Evolutionary conservation across 2,797 vertebrate genomes (phyloP), one percentile per base, ranked within the genome.

Genomic region (Tenualosa ilisha): DNA sequence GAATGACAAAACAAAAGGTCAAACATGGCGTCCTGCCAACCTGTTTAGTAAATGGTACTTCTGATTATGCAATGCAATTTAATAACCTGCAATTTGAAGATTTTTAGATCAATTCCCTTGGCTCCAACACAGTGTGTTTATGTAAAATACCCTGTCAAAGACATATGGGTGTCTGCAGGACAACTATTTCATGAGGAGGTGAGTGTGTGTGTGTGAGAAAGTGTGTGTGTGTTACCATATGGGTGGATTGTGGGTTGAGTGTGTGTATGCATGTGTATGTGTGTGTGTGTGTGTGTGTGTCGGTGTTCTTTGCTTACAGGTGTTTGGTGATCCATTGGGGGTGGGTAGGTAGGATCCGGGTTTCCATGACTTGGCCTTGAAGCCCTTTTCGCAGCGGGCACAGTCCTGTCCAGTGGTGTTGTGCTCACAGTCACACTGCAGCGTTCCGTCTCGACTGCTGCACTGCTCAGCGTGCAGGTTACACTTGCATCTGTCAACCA

Each of bases 401-500:
- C 98, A 99, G 95, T 99, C 97, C 83, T 97, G 97, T 82, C 98
- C 98, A 0, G 95, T 95, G 1, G 98, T 98, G 94, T 97, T 97
- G 94, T 99, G 98, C 37, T 99, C 97, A 0, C 98, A 99, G 83
- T 97, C 96, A 0, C 98, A 99, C 93, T 97, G 96, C 3, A 99
- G 95, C 17, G 94, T 96, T 15, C 96, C 96, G 37, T 98, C 97
- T 0, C 93, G 95, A 90, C 97, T 90, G 4, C 93, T 93, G 91
- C 98, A 99, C 91, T 95, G 92, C 86, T 95, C 96, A 0, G 97
- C 96, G 0, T 99, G 98, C 68, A 98, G 95, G 94, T 98, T 97
- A 90, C 98, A 99, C 88, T 97, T 97, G 91, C 98, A 99, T 94
- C 98, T 99, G 92, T 6, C 84, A 12, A 40, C 72, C 37, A 85